Base-by-base conservation (phyloP, 2,797 vertebrate genomes). In the Oryzias sinensis region DNA sequence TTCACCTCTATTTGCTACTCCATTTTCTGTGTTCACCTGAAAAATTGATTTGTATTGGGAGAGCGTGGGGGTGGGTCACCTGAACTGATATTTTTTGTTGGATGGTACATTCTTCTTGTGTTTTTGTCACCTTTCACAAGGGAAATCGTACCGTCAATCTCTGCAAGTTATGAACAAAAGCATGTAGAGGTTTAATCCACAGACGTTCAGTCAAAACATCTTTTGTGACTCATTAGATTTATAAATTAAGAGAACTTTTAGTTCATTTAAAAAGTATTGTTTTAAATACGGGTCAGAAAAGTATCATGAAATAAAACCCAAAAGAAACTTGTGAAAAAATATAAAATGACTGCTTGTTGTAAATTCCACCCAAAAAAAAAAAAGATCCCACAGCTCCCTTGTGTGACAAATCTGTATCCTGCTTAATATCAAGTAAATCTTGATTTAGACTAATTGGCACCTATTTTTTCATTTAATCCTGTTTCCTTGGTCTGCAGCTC, bases 341-440 rank as follows among this genome's bases (percentile, higher is more conserved):
- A 70, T 55, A 15, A 45, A 29, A 17, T 27, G 63, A 62, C 48
- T 14, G 49, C 5, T 5, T 44, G 49, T 18, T n/a, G n/a, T 15
- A 48, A 54, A 67, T 56, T 73, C 52, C 59, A 68, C 47, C 51
- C 18, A 18, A 18, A 18, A 18, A 62, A 18, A 62, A 70, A 63
- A 57, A 49, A 72, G 14, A 59, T 61, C 70, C 54, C 29, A 13
- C 53, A 27, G 49, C 57, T 67, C 52, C 62, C 56, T 72, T 62
- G 43, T 72, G 70, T 46, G 58, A 68, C 63, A 76, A 83, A 87
- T 87, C 83, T 68, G 65, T 88, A n/a, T n/a, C n/a, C n/a, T n/a
- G n/a, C n/a, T n/a, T n/a, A n/a, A n/a, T n/a, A n/a, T n/a, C n/a
- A n/a, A n/a, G n/a, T 65, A 76, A 78, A 83, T 87, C 77, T 82